Base-by-base conservation (phyloP, 2,888 invertebrate species). In the Cotesia congregata region DNA sequence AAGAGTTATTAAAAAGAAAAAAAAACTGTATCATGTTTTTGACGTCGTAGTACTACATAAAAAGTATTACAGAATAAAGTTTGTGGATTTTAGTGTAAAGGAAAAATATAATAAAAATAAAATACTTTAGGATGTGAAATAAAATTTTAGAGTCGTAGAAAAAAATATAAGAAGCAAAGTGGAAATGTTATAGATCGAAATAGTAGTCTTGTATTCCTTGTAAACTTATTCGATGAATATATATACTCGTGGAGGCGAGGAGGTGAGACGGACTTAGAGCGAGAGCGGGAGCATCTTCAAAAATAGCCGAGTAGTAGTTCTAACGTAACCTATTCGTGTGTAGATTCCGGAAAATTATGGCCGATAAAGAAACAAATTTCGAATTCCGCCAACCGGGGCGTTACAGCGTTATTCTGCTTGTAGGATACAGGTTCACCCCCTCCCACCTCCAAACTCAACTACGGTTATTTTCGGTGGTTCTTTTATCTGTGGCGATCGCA, bases 311-410 rank as follows among this genome's bases (percentile, higher is more conserved):
- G 67, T 62, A 68, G 62, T 64, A 78, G 74, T 67, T 67, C 69
- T 65, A 68, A 75, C 78, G 72, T 79, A 50, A 86, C 83, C 87
- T 87, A 87, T 87, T 87, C 85, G 85, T 84, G 87, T 84, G 86
- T 86, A 85, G 88, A 86, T 87, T 84, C 85, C 80, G 82, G 82
- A 87, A 88, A 88, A 88, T 88, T 88, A 88, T 88, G 85, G 85
- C 86, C 88, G 88, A 88, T 88, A 87, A 88, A 88, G 88, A 87
- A 87, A 88, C 88, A 88, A 88, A 88, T 88, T 88, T 85, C 83
- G 80, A 87, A 87, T 88, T 87, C 86, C 85, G 74, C 72, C 82
- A 83, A 78, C 78, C 82, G 80, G 79, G 83, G 83, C 83, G 87
- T 86, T 87, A 85, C 85, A 87, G 86, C 85, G 85, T 86, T 87